phyloP scores from a whole-genome alignment of 2,888 invertebrate genomes.

The Chymomyza caudatula region DNA sequence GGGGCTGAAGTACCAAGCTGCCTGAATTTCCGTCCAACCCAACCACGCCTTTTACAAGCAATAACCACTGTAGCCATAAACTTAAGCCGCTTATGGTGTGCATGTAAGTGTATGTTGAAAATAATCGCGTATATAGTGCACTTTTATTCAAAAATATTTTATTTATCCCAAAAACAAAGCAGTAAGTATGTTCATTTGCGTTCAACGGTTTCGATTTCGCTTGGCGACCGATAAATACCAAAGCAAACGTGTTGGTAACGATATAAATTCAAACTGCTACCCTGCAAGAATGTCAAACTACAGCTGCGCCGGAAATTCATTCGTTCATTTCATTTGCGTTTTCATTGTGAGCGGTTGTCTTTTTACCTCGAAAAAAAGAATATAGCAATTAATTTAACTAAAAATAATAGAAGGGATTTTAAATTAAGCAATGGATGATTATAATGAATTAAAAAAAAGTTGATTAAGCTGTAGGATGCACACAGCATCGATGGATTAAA shows the following conservation, averaged over 20 bases:
- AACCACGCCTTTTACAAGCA: too few species aligned
- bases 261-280: background rate
- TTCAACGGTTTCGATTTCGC: background rate
- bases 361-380: background rate
- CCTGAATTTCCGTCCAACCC: too few species aligned
- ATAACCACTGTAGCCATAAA: too few species aligned
- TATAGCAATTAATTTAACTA: background rate
- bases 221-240: background rate
- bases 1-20: too few species aligned
- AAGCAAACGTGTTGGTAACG: background rate
- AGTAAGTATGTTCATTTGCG: background rate
- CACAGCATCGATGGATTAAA: background rate
- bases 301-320: background rate
- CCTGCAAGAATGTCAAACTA: background rate
- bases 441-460: background rate
- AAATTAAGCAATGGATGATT: background rate
- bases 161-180: background rate
- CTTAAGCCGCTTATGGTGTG: too few species aligned
- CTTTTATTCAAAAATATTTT: background rate
- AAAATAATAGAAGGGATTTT: background rate
- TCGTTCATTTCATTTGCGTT: background rate
- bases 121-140: background rate
- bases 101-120: background rate
- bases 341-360: background rate
- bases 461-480: background rate